Evolutionary conservation across 2,888 invertebrate genomes (phyloP).

Genomic region (Onchidella celtica): DNA sequence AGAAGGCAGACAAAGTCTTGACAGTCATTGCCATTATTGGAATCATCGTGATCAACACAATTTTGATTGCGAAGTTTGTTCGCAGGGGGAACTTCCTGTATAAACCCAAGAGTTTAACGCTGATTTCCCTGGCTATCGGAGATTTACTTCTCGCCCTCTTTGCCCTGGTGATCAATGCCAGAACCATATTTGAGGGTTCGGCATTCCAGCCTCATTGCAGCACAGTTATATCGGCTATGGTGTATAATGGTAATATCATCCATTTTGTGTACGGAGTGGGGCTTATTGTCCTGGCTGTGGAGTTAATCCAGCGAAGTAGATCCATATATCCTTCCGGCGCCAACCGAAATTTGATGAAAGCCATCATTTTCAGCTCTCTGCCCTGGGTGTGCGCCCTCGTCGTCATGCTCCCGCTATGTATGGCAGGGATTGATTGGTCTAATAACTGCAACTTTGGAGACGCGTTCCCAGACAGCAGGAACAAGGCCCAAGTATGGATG

Average conservation of each 20-base stretch:
- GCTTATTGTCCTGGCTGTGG: constrained; percentile 2
- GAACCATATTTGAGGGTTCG: too few species aligned
- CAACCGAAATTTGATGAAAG: background rate
- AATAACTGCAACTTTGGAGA: background rate
- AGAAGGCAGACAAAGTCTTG: too few species aligned
- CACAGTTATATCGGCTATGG: background rate
- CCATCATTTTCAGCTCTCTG: background rate
- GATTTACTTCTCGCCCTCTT: constrained; percentile 4
- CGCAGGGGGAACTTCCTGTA: background rate
- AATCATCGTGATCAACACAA: background rate
- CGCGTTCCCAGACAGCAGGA: background rate
- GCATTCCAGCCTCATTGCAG: background rate
- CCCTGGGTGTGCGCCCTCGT: background rate
- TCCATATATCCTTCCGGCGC: too few species aligned
- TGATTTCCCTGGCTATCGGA: background rate
- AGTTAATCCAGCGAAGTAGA: background rate
- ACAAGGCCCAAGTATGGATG: background rate
- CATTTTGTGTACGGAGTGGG: constrained; percentile 18
- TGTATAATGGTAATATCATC: background rate
- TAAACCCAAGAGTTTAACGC: background rate
- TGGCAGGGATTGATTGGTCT: background rate
- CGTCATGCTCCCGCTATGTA: background rate
- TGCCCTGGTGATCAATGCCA: background rate
- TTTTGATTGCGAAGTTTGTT: background rate
- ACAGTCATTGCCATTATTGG: too few species aligned